These are phyloP conservation scores for Mustelus asterias DNA, from an alignment of 2,113 vertebrate genomes.

Conservation along the genomic window DNA sequence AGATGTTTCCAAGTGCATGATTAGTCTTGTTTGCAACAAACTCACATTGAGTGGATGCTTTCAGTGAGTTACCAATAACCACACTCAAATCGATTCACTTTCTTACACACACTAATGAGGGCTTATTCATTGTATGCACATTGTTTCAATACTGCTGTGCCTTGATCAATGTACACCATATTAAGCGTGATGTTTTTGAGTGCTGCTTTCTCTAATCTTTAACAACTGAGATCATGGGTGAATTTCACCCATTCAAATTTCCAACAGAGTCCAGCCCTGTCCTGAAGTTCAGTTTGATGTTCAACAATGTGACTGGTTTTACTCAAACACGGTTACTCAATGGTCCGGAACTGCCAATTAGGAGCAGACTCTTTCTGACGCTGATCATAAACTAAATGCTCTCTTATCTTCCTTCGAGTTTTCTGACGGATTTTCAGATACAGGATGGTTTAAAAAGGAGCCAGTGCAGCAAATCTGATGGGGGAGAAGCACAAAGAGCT, in stretches of 20 bases:
- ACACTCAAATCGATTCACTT: conserved; percentile 16
- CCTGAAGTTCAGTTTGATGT: not conserved
- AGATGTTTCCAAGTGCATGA: not conserved
- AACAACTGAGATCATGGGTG: not conserved
- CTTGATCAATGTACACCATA: not conserved
- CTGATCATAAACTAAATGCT: no score
- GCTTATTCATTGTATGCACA: not conserved
- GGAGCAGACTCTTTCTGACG: no score
- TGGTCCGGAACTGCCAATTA: not conserved
- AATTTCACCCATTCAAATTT: not conserved
- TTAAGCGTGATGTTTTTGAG: not conserved
- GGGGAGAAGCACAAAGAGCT: no score
- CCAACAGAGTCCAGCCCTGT: not conserved
- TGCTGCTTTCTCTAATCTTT: not conserved
- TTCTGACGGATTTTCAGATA: no score
- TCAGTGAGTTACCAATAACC: conserved; percentile 5
- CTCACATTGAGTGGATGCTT: not conserved
- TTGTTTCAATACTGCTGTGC: not conserved
- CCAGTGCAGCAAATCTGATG: no score
- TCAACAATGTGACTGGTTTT: not conserved
- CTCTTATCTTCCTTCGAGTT: no score
- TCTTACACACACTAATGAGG: not conserved
- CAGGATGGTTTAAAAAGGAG: no score
- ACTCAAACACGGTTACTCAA: not conserved
- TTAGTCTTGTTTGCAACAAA: not conserved